Conservation (phyloP, 2,113 vertebrate genomes). For the Salvelinus namaycush region DNA sequence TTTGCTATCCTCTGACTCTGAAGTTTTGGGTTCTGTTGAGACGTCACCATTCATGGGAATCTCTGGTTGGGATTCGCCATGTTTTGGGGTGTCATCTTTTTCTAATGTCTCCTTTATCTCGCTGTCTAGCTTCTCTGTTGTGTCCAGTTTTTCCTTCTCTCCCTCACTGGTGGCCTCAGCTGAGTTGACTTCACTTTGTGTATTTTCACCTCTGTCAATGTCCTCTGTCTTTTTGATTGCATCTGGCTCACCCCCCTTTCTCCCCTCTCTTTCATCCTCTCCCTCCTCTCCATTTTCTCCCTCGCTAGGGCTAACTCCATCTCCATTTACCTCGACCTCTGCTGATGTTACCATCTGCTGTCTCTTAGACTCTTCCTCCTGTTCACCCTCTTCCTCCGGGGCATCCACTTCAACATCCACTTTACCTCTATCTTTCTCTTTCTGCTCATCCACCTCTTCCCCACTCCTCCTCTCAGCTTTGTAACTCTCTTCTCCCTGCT, state of each 20-base stretch:
- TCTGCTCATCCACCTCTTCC: constrained; percentile 11
- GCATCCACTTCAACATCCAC: constrained; percentile 21
- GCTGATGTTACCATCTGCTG: constrained; percentile 33
- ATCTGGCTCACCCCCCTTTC: constrained; percentile 23
- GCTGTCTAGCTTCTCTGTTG: constrained; percentile 4
- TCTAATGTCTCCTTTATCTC: constrained; percentile 1
- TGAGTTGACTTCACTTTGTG: constrained; percentile 10
- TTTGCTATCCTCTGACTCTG: background rate
- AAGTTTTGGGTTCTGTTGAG: too few species aligned
- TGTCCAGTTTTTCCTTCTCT: background rate
- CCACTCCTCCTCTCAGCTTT: constrained; percentile 16
- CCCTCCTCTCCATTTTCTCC: constrained; percentile 2
- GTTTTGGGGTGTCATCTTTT: constrained; percentile 17
- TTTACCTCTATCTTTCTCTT: constrained; percentile 2
- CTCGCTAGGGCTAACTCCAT: background rate
- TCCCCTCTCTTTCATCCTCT: background rate
- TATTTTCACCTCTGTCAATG: constrained; percentile 3
- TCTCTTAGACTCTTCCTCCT: constrained; percentile 31
- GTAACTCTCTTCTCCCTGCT: constrained; percentile 33
- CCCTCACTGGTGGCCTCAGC: constrained; percentile 1
- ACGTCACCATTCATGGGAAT: background rate
- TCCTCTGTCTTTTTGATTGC: constrained; percentile 15
- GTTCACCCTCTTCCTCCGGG: constrained; percentile 43
- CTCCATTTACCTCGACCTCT: constrained; percentile 14
- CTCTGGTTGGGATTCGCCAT: constrained; percentile 13